Evolutionary conservation across 92 coral and sea anemone species (phyloP), one percentile per base, ranked within the genome.

Genomic region (Isaurus tuberculatus): DNA sequence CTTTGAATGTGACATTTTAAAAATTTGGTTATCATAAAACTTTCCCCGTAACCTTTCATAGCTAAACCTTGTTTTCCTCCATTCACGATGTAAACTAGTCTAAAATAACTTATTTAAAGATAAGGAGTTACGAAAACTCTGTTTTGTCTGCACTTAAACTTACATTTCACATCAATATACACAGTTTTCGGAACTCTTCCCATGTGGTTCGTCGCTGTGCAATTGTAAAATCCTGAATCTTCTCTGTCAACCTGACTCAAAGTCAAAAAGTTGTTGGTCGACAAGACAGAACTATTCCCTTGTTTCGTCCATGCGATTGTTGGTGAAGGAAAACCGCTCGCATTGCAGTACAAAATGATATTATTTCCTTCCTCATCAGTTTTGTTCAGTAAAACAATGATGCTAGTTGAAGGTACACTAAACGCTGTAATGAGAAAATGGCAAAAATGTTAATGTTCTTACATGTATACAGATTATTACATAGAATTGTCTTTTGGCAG

Each of bases 181-280:
- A 14, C 58, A n/a, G 1, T 0, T 23, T 14, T 44, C 7, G 53
- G 1, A n/a, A 22, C 55, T n/a, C 8, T 23, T 23, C 57, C 75
- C 30, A n/a, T 22, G 75, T 40, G 75, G 13, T 70, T 70, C 15
- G 8, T 23, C 30, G 75, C 75, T 42, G 55, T 70, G 3, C 57
- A 70, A 43, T 9, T 44, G 57, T 70, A 70, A 1, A 44, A 20
- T 9, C 33, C 75, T 22, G 58, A 8, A 14, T 40, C 55, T 10
- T 7, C 33, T 42, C 8, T 25, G 29, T 31, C 11, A 23, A 4
- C 3, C 8, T 22, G 33, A 42, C 23, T 70, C 13, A 70, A 2
- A 2, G 33, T 42, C 6, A 70, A 23, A 13, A 17, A 37, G 33
- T 40, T 70, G 37, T 3, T 27, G 0, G 23, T 5, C 8, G 75